phyloP scores from a whole-genome alignment of 2,113 vertebrate species.

The Xyrauchen texanus region DNA sequence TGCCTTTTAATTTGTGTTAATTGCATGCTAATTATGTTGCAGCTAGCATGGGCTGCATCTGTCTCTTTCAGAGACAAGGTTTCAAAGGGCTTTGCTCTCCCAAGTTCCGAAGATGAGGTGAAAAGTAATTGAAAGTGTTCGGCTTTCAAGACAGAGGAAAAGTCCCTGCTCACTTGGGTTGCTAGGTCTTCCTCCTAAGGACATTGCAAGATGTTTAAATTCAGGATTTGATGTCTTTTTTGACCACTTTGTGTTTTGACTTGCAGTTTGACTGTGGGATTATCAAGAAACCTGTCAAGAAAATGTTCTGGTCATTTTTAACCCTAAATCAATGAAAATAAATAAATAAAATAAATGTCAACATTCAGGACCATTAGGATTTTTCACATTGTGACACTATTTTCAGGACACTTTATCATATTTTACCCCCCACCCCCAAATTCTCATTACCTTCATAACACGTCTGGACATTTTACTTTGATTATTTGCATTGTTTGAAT shows the following conservation, averaged over 20 bases:
- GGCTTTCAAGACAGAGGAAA: constrained; percentile 2
- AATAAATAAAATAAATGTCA: no score
- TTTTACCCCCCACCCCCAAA: no score
- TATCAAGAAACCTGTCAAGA: no score
- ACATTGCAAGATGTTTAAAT: not conserved
- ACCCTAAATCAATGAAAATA: no score
- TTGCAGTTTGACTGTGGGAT: not conserved
- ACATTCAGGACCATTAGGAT: no score
- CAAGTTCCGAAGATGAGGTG: constrained; percentile 27
- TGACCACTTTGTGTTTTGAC: not conserved
- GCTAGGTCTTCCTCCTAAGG: constrained; percentile 20
- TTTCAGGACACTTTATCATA: no score
- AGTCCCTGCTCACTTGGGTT: constrained; percentile 3
- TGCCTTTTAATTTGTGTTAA: constrained; percentile 69
- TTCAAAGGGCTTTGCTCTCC: constrained; percentile 50
- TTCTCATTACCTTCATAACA: no score
- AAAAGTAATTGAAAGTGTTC: constrained; percentile 61
- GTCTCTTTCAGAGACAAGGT: constrained; percentile 56
- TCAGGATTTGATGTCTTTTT: constrained; percentile 20
- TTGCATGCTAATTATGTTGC: constrained; percentile 68
- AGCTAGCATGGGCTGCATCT: constrained; percentile 59
- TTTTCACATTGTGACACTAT: no score
- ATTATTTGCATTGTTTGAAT: no score
- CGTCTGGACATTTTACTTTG: no score
- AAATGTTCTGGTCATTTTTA: no score